phyloP scores from a whole-genome alignment of 2,888 invertebrate species.

The Mythimna ferrago region DNA sequence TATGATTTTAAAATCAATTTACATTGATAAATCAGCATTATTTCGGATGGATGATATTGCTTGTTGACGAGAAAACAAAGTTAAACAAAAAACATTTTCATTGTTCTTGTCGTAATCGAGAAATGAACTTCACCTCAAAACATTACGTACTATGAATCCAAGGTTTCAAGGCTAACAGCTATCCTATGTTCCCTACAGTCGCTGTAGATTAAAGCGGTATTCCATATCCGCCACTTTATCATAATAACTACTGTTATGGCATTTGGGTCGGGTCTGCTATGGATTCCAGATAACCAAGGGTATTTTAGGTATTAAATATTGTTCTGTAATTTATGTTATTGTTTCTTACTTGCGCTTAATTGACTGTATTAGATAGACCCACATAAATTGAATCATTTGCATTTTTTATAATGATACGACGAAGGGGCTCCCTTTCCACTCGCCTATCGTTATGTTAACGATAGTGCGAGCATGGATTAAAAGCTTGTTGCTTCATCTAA shows the following conservation, averaged over 20 bases:
- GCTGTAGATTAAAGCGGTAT: slow-evolving; percentile 9
- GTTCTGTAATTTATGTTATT: not conserved
- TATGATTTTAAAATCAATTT: no score
- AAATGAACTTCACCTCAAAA: slow-evolving; percentile 24
- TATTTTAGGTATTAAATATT: not conserved
- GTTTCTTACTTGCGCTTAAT: not conserved
- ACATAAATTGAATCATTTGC: no score
- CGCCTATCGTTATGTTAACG: no score
- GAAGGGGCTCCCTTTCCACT: no score
- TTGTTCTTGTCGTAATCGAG: not conserved
- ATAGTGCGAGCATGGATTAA: no score
- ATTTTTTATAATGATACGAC: no score
- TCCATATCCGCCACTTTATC: slow-evolving; percentile 30
- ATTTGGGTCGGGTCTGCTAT: slow-evolving; percentile 15
- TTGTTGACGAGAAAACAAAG: no score
- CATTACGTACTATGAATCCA: slow-evolving; percentile 18
- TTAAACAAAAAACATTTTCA: no score
- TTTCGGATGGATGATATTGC: no score
- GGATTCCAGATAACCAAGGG: not conserved
- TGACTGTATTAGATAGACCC: no score
- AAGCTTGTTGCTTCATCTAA: no score
- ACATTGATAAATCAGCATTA: no score
- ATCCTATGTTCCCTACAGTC: slow-evolving; percentile 11
- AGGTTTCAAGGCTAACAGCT: slow-evolving; percentile 23
- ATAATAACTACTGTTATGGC: slow-evolving; percentile 21